These are phyloP conservation scores for Paramormyrops hopkinsi DNA, from an alignment of 2,797 vertebrate genomes.

Conservation along the genomic window DNA sequence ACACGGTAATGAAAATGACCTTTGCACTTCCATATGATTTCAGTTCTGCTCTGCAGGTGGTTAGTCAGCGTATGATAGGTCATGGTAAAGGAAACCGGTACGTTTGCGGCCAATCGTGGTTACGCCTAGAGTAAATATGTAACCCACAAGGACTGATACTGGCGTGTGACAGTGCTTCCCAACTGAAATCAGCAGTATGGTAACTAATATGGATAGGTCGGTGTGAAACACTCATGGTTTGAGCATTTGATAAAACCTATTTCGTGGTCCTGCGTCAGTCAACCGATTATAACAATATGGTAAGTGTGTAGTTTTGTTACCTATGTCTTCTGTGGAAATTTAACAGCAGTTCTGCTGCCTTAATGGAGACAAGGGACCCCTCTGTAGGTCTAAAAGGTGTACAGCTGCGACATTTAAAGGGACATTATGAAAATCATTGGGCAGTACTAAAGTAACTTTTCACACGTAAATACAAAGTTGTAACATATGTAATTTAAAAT, in stretches of 20 bases:
- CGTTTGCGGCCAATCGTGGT: constrained; percentile 36
- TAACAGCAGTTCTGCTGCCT: background rate
- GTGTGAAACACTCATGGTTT: background rate
- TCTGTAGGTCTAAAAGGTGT: background rate
- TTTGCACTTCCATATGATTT: constrained; percentile 48
- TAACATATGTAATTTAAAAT: background rate
- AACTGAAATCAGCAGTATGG: constrained; percentile 22
- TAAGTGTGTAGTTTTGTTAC: background rate
- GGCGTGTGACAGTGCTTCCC: constrained; percentile 39
- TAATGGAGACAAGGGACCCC: background rate
- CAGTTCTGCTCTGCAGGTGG: constrained; percentile 26
- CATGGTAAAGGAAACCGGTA: constrained; percentile 24
- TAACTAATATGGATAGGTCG: constrained; percentile 11
- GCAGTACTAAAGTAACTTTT: background rate
- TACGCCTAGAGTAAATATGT: constrained; percentile 57
- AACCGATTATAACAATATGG: background rate
- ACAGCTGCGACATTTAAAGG: background rate
- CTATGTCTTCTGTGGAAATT: background rate
- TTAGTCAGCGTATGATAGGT: constrained; percentile 45
- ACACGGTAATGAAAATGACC: constrained; percentile 40
- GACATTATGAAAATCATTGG: background rate
- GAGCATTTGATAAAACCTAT: background rate
- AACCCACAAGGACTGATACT: constrained; percentile 45
- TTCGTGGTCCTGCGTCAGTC: background rate
- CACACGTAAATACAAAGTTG: background rate